Base-by-base conservation (phyloP, 2,797 vertebrate species). In the Gallinago solitaria region DNA sequence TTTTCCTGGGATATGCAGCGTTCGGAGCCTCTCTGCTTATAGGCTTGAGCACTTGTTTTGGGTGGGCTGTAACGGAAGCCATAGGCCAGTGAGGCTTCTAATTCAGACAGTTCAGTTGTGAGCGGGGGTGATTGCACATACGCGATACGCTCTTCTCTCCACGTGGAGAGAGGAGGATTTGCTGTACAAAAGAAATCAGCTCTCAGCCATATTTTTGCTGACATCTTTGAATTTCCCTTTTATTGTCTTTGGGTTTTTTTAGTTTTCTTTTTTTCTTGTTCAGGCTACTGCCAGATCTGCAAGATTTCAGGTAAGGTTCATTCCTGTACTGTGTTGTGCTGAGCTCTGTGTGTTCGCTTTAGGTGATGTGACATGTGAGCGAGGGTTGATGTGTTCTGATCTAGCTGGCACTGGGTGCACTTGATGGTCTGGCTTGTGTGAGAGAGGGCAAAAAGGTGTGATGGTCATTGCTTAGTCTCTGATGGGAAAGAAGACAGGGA, bases 131-230 rank as follows among this genome's bases (percentile, higher is more conserved):
- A 87, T 90, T 95, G 84, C 92, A 78, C 56, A 23, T 37, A 86
- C 43, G 87, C 86, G 89, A 83, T 93, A 84, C 63, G 45, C 83
- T 94, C 51, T 84, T 87, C 45, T 84, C 81, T 96, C 93, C 93
- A 94, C 0, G 0, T 37, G 95, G 93, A 45, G 37, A n/a, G 60
- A 48, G 47, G 23, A 75, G 30, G n/a, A 28, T 89, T 75, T 64
- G 45, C 37, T 61, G 3, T 68, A 47, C 0, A 4, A 33, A 50
- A 85, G 4, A 7, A 75, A 32, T 32, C 32, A 39, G 65, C 69
- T 93, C 13, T 0, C 2, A 54, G 17, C 23, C 47, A 9, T 87
- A 9, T 59, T 71, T 75, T n/a, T 86, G 18, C 41, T 75, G 50
- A 81, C 54, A 71, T 10, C 16, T 56, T 41, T 59, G 30, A 43